Percentiles rank a stretch among this genome's conserved stretches.
Evolutionary conservation across 2,113 vertebrate genomes (phyloP).

Genomic region (Ranitomeya variabilis): DNA sequence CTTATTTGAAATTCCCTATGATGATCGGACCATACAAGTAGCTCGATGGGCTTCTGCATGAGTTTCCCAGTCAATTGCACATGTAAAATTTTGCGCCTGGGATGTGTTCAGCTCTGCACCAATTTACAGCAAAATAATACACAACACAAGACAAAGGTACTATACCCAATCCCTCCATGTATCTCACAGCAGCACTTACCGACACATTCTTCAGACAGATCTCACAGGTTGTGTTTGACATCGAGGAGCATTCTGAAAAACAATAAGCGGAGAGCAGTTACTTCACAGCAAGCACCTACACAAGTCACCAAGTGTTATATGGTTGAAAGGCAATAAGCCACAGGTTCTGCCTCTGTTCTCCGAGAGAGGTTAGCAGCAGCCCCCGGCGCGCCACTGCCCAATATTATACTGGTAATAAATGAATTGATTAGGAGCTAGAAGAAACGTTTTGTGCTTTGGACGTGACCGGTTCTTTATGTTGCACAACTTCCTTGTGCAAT

Average conservation of each 20-base stretch:
- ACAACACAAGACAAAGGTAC: background rate
- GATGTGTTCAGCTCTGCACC: background rate
- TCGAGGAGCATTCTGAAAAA: constrained; percentile 19
- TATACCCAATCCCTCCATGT: too few species aligned
- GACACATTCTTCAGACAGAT: constrained; percentile 35
- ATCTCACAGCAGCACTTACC: background rate
- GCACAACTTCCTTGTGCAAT: background rate
- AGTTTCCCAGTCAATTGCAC: too few species aligned
- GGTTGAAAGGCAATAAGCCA: background rate
- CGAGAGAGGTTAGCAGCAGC: too few species aligned
- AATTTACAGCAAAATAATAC: background rate
- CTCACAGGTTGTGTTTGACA: constrained; percentile 34
- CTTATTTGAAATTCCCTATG: too few species aligned
- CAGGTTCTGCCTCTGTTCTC: too few species aligned
- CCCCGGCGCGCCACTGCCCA: background rate
- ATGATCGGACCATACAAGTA: too few species aligned
- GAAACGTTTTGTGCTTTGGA: too few species aligned
- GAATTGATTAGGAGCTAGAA: too few species aligned
- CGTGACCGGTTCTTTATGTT: background rate
- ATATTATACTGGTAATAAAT: background rate
- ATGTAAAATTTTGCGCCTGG: too few species aligned
- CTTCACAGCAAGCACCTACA: background rate
- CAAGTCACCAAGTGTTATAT: background rate
- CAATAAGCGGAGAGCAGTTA: background rate
- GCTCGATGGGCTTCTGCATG: too few species aligned